A percentile compares a stretch with the other conserved stretches of the same genome.
Evolutionary conservation across 1,140 invertebrate genomes (phyloP).

Genomic region (Bombus ignitus): DNA sequence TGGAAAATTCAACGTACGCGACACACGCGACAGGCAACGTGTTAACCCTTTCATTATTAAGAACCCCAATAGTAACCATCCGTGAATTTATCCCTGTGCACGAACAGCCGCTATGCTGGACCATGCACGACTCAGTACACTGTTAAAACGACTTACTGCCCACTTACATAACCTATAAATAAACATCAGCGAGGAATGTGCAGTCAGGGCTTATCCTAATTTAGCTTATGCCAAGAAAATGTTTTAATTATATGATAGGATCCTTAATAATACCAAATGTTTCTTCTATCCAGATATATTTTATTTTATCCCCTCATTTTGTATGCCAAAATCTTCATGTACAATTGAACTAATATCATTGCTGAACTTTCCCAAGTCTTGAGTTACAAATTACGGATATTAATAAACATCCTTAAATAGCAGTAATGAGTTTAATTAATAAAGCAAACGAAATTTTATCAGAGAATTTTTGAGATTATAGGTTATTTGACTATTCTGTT

Average conservation of each 20-base stretch:
- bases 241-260: not conserved
- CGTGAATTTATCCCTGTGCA: not conserved
- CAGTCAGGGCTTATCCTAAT: not conserved
- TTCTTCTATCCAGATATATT: not conserved
- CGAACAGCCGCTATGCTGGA: not conserved
- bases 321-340: too few relatives aligned
- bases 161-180: conserved; percentile 9
- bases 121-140: not conserved
- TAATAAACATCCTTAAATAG: too few relatives aligned
- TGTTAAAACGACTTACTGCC: not conserved
- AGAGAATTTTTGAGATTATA: too few relatives aligned
- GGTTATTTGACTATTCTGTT: too few relatives aligned
- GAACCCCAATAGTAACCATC: not conserved
- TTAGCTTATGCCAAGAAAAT: not conserved
- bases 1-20: not conserved
- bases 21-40: not conserved
- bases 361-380: too few relatives aligned
- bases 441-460: too few relatives aligned
- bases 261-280: not conserved
- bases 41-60: not conserved
- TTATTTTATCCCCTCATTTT: too few relatives aligned
- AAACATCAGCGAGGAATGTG: not conserved
- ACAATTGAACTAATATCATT: too few relatives aligned
- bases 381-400: too few relatives aligned
- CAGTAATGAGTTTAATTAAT: too few relatives aligned